phyloP scores from a whole-genome alignment of 2,888 invertebrate genomes.

The Leucoptera coffeella region DNA sequence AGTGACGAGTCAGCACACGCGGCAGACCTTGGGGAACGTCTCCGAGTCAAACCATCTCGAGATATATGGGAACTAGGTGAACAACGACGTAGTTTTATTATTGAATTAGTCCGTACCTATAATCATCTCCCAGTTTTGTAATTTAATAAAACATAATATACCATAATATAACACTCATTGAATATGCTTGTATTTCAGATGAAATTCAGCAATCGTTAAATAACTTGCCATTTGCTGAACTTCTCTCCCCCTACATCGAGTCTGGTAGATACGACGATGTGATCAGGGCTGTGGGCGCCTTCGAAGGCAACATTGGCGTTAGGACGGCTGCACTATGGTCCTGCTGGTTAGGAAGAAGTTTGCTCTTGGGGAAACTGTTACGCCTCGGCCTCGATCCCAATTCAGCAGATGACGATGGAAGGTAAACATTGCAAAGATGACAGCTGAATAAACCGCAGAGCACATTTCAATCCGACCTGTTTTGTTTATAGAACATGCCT shows the following conservation, averaged over 20 bases:
- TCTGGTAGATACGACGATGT: conserved; percentile 36
- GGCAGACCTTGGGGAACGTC: conserved; percentile 33
- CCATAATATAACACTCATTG: background rate
- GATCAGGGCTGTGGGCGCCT: conserved; percentile 18
- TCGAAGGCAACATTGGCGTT: conserved; percentile 20
- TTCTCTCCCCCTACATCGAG: conserved; percentile 26
- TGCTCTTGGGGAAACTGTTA: conserved; percentile 47
- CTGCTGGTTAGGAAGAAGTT: conserved; percentile 54
- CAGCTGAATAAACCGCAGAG: too few species aligned
- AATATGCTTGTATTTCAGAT: conserved; percentile 14
- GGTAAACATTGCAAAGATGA: conserved; percentile 28
- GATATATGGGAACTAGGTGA: conserved; percentile 45
- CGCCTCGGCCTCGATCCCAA: conserved; percentile 57
- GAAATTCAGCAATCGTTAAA: conserved; percentile 27
- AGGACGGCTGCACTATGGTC: conserved; percentile 55
- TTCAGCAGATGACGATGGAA: conserved; percentile 59
- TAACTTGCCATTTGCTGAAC: conserved; percentile 38
- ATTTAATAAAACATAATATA: too few species aligned
- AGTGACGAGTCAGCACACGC: conserved; percentile 50
- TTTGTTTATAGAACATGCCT: conserved; percentile 37
- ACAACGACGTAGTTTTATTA: too few species aligned
- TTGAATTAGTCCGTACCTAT: too few species aligned
- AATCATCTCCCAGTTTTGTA: too few species aligned
- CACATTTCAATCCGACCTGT: background rate
- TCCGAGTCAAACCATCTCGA: conserved; percentile 33